Conservation (phyloP, 2,797 vertebrate genomes). For the Pseudochirops corinnae region DNA sequence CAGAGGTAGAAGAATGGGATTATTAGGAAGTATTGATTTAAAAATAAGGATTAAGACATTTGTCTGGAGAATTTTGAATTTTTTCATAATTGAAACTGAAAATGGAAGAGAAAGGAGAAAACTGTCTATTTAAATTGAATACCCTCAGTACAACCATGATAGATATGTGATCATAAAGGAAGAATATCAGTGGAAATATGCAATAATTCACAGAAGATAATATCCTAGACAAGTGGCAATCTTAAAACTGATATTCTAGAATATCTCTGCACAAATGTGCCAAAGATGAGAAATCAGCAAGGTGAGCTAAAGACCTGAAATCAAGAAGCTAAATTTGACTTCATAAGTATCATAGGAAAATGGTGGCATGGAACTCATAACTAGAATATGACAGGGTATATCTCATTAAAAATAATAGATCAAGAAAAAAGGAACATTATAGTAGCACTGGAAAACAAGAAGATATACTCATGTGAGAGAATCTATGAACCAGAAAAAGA, state of each 20-base stretch:
- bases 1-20: background rate
- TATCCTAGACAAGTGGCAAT: background rate
- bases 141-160: background rate
- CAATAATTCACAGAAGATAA: background rate
- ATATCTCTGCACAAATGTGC: background rate
- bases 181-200: background rate
- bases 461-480: background rate
- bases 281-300: background rate
- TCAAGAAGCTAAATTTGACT: background rate
- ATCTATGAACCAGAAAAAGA: background rate
- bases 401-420: background rate
- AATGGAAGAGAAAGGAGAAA: background rate
- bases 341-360: background rate
- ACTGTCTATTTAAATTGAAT: background rate
- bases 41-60: background rate
- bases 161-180: background rate
- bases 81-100: background rate
- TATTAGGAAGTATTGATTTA: background rate
- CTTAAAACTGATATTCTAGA: background rate
- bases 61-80: background rate
- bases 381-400: background rate
- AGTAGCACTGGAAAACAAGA: background rate
- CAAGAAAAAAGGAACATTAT: background rate
- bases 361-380: background rate
- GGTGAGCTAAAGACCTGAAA: background rate